Evolutionary conservation across 2,113 vertebrate genomes (phyloP).

Genomic region (Chloroceryle aenea): DNA sequence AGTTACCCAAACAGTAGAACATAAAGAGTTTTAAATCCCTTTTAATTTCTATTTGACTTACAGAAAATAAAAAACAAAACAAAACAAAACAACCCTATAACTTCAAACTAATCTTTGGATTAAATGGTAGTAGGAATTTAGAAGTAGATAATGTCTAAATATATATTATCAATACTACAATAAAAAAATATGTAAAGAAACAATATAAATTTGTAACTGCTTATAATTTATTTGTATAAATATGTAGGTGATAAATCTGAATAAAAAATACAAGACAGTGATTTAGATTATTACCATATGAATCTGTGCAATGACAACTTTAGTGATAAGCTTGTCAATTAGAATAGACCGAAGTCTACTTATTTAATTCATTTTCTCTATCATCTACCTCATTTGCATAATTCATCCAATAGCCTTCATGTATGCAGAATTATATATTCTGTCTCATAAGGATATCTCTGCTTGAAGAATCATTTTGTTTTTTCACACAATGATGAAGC

Average conservation of each 20-base stretch:
- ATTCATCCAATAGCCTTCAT: not conserved
- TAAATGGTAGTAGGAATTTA: not conserved
- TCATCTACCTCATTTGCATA: not conserved
- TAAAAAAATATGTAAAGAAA: not conserved
- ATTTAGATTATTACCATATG: not conserved
- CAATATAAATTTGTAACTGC: not conserved
- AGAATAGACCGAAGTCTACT: not conserved
- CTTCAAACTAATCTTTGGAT: not conserved
- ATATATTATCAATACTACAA: not conserved
- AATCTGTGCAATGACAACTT: not conserved
- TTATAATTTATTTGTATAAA: not conserved
- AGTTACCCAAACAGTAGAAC: not conserved
- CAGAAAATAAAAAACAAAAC: too few relatives aligned
- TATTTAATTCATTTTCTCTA: not conserved
- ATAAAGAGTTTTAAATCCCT: not conserved
- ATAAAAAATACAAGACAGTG: not conserved
- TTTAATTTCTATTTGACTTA: not conserved
- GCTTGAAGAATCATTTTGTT: not conserved
- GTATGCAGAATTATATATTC: not conserved
- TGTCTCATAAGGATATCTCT: not conserved
- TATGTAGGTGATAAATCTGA: not conserved
- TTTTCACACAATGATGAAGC: fast-evolving
- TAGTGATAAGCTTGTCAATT: not conserved
- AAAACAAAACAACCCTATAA: not conserved
- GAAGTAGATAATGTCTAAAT: not conserved